Percentiles rank a stretch among this genome's conserved stretches.
phyloP scores from a whole-genome alignment of 2,113 vertebrate genomes.

The Andinoacara biseriatus region DNA sequence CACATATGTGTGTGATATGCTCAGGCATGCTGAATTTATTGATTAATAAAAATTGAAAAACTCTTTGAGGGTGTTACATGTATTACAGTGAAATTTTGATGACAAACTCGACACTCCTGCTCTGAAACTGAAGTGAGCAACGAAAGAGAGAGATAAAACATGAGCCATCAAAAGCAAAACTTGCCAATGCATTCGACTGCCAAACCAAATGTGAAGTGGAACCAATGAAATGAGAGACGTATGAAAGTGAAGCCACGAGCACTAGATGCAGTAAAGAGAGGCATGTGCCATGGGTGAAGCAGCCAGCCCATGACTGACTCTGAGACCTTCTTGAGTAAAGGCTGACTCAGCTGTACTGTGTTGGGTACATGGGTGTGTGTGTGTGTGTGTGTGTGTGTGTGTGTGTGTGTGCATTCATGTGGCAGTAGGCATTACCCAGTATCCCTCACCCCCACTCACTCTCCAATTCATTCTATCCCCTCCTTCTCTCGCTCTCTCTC shows the following conservation, averaged over 20 bases:
- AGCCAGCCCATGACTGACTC: constrained; percentile 31
- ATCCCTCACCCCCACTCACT: background rate
- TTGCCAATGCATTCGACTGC: background rate
- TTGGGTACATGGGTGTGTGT: constrained; percentile 4
- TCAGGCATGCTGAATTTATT: background rate
- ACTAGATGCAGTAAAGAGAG: constrained; percentile 24
- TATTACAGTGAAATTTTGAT: background rate
- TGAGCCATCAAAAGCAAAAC: constrained; percentile 13
- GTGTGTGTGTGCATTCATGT: constrained; percentile 41
- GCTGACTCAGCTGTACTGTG: constrained; percentile 65
- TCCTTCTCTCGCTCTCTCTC: constrained; percentile 19
- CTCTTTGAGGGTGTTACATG: background rate
- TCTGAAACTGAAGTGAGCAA: background rate
- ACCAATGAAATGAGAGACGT: constrained; percentile 21
- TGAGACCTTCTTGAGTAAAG: constrained; percentile 47
- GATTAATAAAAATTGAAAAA: background rate
- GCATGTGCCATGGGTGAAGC: constrained; percentile 28
- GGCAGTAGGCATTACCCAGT: constrained; percentile 47
- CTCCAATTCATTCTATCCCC: constrained; percentile 8
- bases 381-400: constrained; percentile 13
- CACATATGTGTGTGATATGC: background rate
- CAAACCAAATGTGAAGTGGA: background rate
- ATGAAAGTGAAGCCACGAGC: constrained; percentile 29
- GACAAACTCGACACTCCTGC: background rate
- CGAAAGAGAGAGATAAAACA: background rate